A percentile compares a stretch with the other conserved stretches of the same genome.
Evolutionary conservation across 2,888 invertebrate species (phyloP).

Genomic region (Phragmatobia fuliginosa): DNA sequence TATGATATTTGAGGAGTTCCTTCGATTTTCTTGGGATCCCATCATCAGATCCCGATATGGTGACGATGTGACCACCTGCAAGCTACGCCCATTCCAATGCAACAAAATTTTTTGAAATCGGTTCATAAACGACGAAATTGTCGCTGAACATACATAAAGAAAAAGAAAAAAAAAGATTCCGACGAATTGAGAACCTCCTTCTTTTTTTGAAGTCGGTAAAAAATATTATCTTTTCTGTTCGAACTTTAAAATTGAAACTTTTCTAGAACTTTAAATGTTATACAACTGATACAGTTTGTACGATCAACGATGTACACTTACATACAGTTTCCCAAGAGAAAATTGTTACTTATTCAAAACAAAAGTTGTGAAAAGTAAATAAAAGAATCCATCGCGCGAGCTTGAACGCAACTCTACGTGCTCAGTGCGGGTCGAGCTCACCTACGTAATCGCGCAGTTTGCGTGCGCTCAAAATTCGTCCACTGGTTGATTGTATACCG

Average conservation of each 20-base stretch:
- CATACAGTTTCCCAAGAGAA: not conserved
- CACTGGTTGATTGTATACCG: slow-evolving; percentile 78
- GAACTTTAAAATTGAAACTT: slow-evolving; percentile 8
- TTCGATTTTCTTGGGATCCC: no score
- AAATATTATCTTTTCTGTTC: no score
- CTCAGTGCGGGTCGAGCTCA: slow-evolving; percentile 23
- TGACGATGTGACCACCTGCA: no score
- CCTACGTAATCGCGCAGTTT: slow-evolving; percentile 34
- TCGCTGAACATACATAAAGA: no score
- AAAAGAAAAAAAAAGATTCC: no score
- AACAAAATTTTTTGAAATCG: no score
- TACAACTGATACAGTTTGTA: not conserved
- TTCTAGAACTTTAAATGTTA: not conserved
- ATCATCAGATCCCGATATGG: no score
- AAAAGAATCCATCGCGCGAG: slow-evolving; percentile 28
- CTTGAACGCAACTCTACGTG: slow-evolving; percentile 18
- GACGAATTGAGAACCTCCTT: no score
- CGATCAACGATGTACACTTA: not conserved
- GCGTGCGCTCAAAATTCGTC: slow-evolving; percentile 55
- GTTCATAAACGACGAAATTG: no score
- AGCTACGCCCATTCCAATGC: no score
- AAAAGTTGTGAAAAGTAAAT: slow-evolving; percentile 37
- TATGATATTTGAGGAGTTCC: no score
- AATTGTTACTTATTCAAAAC: slow-evolving; percentile 24
- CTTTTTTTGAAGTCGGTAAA: no score